A percentile compares a stretch with the other conserved stretches of the same genome.
Conservation (phyloP, 2,113 vertebrate species). For the Barnardius zonarius region DNA sequence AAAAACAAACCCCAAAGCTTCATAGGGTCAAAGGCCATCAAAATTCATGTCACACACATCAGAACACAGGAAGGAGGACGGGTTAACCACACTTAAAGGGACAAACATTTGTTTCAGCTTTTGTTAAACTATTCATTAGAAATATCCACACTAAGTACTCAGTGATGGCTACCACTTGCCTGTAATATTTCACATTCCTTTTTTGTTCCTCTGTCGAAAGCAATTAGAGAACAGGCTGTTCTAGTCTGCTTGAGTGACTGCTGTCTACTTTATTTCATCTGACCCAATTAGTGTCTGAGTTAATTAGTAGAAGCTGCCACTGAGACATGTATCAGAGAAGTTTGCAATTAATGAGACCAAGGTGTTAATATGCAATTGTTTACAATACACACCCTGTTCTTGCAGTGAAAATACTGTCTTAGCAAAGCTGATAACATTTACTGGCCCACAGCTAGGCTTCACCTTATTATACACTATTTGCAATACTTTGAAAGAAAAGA, state of each 20-base stretch:
- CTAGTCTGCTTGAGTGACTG: slow-evolving; percentile 48
- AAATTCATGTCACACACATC: background rate
- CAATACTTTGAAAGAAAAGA: background rate
- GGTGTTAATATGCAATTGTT: background rate
- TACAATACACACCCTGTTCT: background rate
- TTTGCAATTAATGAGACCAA: background rate
- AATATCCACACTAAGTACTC: background rate
- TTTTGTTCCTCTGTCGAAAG: slow-evolving; percentile 20
- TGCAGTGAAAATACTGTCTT: background rate
- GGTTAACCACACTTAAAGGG: background rate
- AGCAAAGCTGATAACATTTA: background rate
- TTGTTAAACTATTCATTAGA: background rate
- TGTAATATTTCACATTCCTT: background rate
- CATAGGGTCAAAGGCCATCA: background rate
- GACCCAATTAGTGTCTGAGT: slow-evolving; percentile 41
- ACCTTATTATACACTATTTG: background rate
- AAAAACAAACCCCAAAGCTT: background rate
- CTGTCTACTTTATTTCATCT: slow-evolving; percentile 48
- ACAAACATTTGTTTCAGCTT: background rate
- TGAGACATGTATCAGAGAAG: background rate
- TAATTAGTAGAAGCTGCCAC: slow-evolving; percentile 41
- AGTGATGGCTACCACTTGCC: background rate
- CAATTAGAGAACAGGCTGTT: slow-evolving; percentile 47
- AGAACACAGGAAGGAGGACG: background rate
- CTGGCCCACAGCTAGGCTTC: background rate